phyloP scores from a whole-genome alignment of 92 coral and sea anemone genomes.

The Micromussa lordhowensis region DNA sequence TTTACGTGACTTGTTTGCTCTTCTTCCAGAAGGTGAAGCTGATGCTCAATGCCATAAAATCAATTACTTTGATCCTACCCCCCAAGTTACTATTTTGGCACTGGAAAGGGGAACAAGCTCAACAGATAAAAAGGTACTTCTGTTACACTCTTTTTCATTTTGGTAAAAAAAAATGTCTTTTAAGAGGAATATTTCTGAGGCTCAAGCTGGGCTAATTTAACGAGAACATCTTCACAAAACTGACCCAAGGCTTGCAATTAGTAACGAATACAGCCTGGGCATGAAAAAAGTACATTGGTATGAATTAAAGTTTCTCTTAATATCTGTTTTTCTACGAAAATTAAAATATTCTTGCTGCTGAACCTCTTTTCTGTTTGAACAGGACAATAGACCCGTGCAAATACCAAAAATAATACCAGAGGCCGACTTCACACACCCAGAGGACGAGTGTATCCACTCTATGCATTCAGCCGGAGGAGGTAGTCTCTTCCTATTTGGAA shows the following conservation, averaged over 20 bases:
- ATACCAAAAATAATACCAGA: constrained; percentile 16
- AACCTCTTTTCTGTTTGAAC: not conserved
- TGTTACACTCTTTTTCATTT: too few species aligned
- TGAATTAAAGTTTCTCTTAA: too few species aligned
- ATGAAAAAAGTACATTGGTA: too few species aligned
- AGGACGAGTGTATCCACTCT: constrained; percentile 24
- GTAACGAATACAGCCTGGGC: too few species aligned
- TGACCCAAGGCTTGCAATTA: too few species aligned
- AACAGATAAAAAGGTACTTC: not conserved
- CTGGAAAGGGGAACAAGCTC: not conserved
- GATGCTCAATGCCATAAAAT: not conserved
- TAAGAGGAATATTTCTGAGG: too few species aligned
- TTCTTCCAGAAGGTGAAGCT: not conserved
- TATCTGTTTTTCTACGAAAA: too few species aligned
- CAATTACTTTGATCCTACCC: not conserved
- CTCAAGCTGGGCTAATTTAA: too few species aligned
- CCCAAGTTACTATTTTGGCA: not conserved
- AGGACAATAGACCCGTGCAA: constrained; percentile 32
- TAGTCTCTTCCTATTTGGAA: constrained; percentile 22
- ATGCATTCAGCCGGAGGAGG: not conserved
- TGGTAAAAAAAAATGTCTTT: too few species aligned
- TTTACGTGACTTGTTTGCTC: too few species aligned
- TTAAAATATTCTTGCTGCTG: too few species aligned
- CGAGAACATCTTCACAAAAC: too few species aligned
- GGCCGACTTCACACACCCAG: constrained; percentile 22